These are phyloP conservation scores for Ovis canadensis DNA, from an alignment of 2,113 vertebrate species.

Conservation along the genomic window DNA sequence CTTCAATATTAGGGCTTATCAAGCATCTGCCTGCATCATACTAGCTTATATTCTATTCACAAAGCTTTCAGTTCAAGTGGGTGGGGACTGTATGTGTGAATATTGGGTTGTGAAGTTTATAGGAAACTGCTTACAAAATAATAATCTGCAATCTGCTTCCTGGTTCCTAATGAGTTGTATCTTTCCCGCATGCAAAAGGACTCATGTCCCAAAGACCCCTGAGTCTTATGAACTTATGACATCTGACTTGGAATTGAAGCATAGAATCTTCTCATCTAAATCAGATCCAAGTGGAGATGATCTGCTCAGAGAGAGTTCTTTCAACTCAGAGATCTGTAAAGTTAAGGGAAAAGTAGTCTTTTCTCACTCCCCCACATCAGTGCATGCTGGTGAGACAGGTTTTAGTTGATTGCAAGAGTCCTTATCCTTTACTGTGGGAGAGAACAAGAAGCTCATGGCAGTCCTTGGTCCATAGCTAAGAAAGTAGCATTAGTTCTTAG, in stretches of 20 bases:
- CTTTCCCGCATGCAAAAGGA: not conserved
- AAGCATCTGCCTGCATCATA: not conserved
- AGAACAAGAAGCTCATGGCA: not conserved
- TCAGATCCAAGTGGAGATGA: not conserved
- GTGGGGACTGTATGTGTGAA: not conserved
- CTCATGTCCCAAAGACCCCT: not conserved
- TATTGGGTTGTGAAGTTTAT: not conserved
- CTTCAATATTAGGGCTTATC: not conserved
- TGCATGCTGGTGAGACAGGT: not conserved
- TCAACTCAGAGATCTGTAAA: not conserved
- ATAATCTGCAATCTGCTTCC: not conserved
- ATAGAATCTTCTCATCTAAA: not conserved
- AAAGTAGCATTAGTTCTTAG: not conserved
- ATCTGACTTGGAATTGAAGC: not conserved
- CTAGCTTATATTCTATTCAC: not conserved
- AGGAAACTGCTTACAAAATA: not conserved
- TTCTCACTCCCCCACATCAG: accelerated
- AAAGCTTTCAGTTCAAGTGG: not conserved
- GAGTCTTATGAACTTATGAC: not conserved
- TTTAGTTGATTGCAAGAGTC: not conserved
- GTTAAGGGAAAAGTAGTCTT: not conserved
- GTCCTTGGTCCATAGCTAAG: not conserved
- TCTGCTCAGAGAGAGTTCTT: not conserved
- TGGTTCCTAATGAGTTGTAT: not conserved
- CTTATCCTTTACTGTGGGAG: not conserved